Percentiles rank a stretch among this genome's conserved stretches.
Conservation (phyloP, 2,113 vertebrate species). For the Dicentrarchus labrax region DNA sequence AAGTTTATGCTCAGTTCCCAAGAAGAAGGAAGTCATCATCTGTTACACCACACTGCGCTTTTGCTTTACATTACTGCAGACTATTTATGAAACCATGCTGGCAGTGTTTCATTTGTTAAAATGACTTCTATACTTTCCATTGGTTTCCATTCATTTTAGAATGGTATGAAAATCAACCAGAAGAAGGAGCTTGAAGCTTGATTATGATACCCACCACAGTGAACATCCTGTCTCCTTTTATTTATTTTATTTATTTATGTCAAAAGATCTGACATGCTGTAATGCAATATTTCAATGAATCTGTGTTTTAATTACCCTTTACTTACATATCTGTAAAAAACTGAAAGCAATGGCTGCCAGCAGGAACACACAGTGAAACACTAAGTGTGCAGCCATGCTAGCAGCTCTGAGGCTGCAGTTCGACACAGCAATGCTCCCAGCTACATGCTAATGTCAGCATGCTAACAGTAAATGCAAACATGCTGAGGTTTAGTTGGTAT, state of each 20-base stretch:
- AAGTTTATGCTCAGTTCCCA: not conserved
- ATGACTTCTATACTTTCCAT: not conserved
- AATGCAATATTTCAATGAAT: not conserved
- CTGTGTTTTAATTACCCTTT: not conserved
- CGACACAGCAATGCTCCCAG: not conserved
- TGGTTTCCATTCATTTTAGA: not conserved
- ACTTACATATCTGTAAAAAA: not conserved
- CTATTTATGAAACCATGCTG: not conserved
- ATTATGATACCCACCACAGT: not conserved
- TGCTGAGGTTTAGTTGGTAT: not conserved
- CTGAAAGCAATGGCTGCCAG: too few relatives aligned
- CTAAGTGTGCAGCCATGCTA: not conserved
- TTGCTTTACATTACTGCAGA: not conserved
- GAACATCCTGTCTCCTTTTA: not conserved
- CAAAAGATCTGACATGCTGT: not conserved
- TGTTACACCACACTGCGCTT: not conserved
- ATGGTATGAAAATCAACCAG: not conserved
- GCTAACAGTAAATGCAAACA: not conserved
- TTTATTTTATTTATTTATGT: not conserved
- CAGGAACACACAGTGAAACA: not conserved
- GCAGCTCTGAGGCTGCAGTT: not conserved
- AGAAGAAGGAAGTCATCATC: slow-evolving; percentile 25
- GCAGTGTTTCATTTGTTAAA: not conserved
- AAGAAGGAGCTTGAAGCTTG: not conserved
- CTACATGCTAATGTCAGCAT: not conserved